Percentiles rank a stretch among this genome's conserved stretches.
phyloP scores from a whole-genome alignment of 53 echinoderm and acorn worm genomes.

The Henricia sp. region DNA sequence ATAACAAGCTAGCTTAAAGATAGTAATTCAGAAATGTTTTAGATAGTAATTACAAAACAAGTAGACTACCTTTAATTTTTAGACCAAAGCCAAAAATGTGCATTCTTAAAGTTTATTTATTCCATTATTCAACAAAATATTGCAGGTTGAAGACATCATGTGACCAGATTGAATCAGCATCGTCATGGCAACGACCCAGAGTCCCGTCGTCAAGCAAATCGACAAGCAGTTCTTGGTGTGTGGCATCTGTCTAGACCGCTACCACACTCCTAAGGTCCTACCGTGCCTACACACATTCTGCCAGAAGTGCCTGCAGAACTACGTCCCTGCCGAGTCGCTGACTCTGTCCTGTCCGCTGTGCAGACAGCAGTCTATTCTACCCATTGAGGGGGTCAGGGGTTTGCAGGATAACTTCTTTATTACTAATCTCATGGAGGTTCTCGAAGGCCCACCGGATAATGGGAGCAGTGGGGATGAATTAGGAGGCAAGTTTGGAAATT shows the following conservation, averaged over 20 bases:
- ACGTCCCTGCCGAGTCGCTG: slow-evolving; percentile 92
- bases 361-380: slow-evolving; percentile 93
- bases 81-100: too few species aligned
- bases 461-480: slow-evolving; percentile 73
- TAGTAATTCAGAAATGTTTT: too few species aligned
- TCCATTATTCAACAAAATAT: neutral
- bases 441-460: slow-evolving; percentile 73
- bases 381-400: slow-evolving; percentile 90
- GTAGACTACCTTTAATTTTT: too few species aligned
- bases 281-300: slow-evolving; percentile 99
- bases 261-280: slow-evolving; percentile 93
- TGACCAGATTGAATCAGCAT: slow-evolving; percentile 39
- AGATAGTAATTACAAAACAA: too few species aligned
- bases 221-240: slow-evolving; percentile 98
- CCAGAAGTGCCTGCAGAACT: slow-evolving; percentile 96
- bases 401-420: slow-evolving; percentile 97
- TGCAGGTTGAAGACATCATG: slow-evolving; percentile 61
- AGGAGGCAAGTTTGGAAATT: too few species aligned
- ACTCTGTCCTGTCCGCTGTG: slow-evolving; percentile 94
- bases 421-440: slow-evolving; percentile 98
- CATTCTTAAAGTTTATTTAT: too few species aligned
- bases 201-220: slow-evolving; percentile 99
- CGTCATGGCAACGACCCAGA: slow-evolving; percentile 90
- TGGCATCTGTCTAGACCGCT: slow-evolving; percentile 98
- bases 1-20: too few species aligned